A percentile compares a stretch with the other conserved stretches of the same genome.
These are phyloP conservation scores for Aphodius granarius DNA, from an alignment of 2,888 invertebrate species.

Conservation along the genomic window DNA sequence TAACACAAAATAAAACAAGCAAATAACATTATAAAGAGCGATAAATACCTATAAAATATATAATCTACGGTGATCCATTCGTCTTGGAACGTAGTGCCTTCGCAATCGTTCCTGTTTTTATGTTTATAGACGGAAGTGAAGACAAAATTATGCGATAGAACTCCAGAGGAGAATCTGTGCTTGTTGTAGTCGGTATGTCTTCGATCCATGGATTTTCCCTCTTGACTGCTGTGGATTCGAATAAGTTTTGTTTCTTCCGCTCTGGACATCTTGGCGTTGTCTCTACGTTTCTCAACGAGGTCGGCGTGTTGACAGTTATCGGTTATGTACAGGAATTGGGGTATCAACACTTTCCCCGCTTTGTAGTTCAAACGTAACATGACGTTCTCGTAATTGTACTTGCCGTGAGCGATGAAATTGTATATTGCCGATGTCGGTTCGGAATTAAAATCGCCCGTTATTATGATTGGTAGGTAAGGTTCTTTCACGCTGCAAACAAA, in stretches of 20 bases:
- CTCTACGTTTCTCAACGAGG: conserved; percentile 37
- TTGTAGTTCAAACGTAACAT: conserved; percentile 20
- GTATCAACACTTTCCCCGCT: conserved; percentile 23
- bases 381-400: conserved; percentile 55
- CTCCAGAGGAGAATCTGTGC: conserved; percentile 62
- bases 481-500: conserved; percentile 14
- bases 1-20: conserved; percentile 5
- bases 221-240: conserved; percentile 39
- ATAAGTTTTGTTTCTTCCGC: conserved; percentile 45
- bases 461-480: conserved; percentile 72
- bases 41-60: conserved; percentile 75
- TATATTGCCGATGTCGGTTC: conserved; percentile 74
- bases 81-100: conserved; percentile 78
- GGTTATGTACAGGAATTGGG: conserved; percentile 49
- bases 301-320: conserved; percentile 49
- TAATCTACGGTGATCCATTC: conserved; percentile 86
- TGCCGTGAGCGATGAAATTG: conserved; percentile 67
- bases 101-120: conserved; percentile 50
- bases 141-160: conserved; percentile 66
- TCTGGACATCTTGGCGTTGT: conserved; percentile 34
- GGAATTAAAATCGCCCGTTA: conserved; percentile 94
- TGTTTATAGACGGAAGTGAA: conserved; percentile 72
- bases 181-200: conserved; percentile 36
- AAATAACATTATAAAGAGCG: neutral
- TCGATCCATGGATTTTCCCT: conserved; percentile 21